Base-by-base conservation (phyloP, 2,888 invertebrate species). In the Sminthurides aquaticus region DNA sequence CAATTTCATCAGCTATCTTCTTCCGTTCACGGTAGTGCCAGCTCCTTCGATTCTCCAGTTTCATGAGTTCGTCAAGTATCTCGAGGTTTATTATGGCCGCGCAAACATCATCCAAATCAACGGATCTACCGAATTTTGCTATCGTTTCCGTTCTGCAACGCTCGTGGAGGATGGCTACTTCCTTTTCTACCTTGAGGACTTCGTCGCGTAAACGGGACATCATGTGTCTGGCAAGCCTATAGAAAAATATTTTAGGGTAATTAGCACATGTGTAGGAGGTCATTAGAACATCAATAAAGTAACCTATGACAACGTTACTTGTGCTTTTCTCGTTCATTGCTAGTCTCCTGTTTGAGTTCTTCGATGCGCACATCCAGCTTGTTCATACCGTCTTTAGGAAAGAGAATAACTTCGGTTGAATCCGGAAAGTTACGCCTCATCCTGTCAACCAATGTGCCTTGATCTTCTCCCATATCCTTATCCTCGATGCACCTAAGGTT, bases 41-140 rank as follows among this genome's bases (percentile, higher is more conserved):
- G 55, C 68, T 71, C 26, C 73, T 48, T 20, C 67, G 49, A 27
- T 62, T 65, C 8, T 72, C 73, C 2, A 74, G 52, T n/a, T 68
- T 58, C 1, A 68, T 62, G 20, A 71, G 67, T 25, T 68, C 66
- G 28, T 73, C 70, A 1, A 71, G 54, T 15, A 72, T 64, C 34
- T 72, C 72, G 15, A 74, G 43, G 49, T 74, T 74, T 25, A 74
- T 72, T 3, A 71, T 62, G 3, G 67, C 68, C 2, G 71, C 73
- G 57, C 67, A 70, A 1, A 74, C 55, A 54, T 73, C 65, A 54
- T 73, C 74, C 54, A 73, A 29, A 62, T 74, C 72, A 3, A 74
- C 70, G 15, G 69, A 57, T n/a, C 64, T 61, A 0, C 74, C 73
- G 43, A 73, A 74, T 63, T 73, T 73, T 0, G 67, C 55, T 0